Evolutionary conservation across 2,113 vertebrate species (phyloP).

Genomic region (Symphodus melops): DNA sequence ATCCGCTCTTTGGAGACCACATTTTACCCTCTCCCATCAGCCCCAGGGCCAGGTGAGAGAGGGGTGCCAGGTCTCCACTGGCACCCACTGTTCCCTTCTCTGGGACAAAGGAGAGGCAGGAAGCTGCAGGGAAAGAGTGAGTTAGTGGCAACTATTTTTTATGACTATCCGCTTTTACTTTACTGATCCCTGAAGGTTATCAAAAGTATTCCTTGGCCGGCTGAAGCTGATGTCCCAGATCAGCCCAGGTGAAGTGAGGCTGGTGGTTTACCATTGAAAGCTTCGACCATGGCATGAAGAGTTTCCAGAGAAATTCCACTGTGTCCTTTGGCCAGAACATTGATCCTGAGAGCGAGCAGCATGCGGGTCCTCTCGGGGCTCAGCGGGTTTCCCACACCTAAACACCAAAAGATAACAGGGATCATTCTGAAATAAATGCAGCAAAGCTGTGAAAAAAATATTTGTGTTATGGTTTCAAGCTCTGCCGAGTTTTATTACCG

Average conservation of each 20-base stretch:
- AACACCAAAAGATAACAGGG: constrained; percentile 37
- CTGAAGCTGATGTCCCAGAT: constrained; percentile 1
- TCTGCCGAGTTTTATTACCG: constrained; percentile 80
- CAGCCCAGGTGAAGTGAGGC: not conserved
- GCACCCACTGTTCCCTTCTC: constrained; percentile 98
- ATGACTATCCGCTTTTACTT: not conserved
- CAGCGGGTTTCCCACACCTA: constrained; percentile 95
- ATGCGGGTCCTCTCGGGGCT: constrained; percentile 95
- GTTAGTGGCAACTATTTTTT: not conserved
- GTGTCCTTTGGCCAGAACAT: constrained; percentile 96
- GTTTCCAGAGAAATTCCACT: constrained; percentile 96
- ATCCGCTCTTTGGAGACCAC: constrained; percentile 99
- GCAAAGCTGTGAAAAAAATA: not conserved
- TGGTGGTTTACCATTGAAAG: constrained; percentile 89
- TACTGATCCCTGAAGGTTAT: not conserved
- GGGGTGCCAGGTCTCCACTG: constrained; percentile 96
- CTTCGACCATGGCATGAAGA: constrained; percentile 90
- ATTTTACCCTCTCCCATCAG: constrained; percentile 98
- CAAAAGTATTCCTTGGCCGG: not conserved
- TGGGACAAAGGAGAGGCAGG: constrained; percentile 95
- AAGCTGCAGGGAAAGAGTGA: constrained; percentile 80
- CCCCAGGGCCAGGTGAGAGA: constrained; percentile 95
- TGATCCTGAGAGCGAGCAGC: constrained; percentile 96
- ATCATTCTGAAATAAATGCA: not conserved
- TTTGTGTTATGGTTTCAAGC: not conserved